phyloP scores from a whole-genome alignment of 2,888 invertebrate species.

The Entomobrya multifasciata region DNA sequence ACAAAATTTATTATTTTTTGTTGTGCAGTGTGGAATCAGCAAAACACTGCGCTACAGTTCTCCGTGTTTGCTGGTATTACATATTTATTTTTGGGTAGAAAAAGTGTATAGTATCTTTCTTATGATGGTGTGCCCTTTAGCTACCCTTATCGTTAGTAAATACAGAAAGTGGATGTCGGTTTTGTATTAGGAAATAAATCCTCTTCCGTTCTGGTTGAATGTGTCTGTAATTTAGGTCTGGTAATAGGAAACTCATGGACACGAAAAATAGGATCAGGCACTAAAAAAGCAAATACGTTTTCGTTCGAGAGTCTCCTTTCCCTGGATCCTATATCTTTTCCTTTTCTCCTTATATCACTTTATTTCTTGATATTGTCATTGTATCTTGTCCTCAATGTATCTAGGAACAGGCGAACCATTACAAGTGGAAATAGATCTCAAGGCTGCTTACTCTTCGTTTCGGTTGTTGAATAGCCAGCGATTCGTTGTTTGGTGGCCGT shows the following conservation, averaged over 20 bases:
- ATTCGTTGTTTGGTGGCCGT: slow-evolving; percentile 51
- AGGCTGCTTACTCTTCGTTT: slow-evolving; percentile 70
- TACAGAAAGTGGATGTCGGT: slow-evolving; percentile 59
- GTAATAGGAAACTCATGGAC: slow-evolving; percentile 79
- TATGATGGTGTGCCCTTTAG: slow-evolving; percentile 67
- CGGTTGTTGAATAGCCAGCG: slow-evolving; percentile 64
- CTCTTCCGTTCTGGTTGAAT: slow-evolving; percentile 79
- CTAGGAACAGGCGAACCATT: slow-evolving; percentile 61
- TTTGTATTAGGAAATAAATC: slow-evolving; percentile 72
- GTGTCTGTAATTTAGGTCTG: slow-evolving; percentile 80
- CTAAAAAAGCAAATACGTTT: slow-evolving; percentile 54
- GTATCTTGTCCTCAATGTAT: slow-evolving; percentile 48
- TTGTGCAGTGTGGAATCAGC: slow-evolving; percentile 41
- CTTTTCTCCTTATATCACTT: background rate
- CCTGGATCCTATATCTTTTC: background rate
- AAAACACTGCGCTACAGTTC: slow-evolving; percentile 17
- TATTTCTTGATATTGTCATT: slow-evolving; percentile 20
- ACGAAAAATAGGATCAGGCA: slow-evolving; percentile 79
- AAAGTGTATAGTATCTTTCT: slow-evolving; percentile 23
- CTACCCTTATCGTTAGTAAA: slow-evolving; percentile 71
- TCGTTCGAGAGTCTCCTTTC: slow-evolving; percentile 4
- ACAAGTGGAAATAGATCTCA: slow-evolving; percentile 65
- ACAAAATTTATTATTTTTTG: slow-evolving; percentile 17
- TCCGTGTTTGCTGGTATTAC: slow-evolving; percentile 23
- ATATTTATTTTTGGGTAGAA: background rate